Percentiles rank a stretch among this genome's conserved stretches.
These are phyloP conservation scores for Amphimedon queenslandica DNA, from an alignment of 37 sponge, comb jelly and placozoan species.

Conservation along the genomic window DNA sequence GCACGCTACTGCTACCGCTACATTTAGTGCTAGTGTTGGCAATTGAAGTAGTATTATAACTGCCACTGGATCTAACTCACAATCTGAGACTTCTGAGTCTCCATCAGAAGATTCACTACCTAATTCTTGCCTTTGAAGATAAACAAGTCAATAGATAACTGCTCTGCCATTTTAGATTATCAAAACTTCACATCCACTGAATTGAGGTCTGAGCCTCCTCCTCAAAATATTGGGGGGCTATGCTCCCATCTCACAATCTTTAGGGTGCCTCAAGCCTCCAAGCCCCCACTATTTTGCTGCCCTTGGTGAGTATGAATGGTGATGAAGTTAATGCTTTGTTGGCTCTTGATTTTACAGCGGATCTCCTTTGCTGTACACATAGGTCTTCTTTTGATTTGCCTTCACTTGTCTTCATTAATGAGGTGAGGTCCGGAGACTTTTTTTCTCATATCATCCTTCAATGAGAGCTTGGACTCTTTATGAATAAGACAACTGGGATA, in stretches of 20 bases:
- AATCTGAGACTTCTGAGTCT: background rate
- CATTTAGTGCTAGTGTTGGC: background rate
- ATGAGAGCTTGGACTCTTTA: background rate
- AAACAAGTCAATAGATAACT: background rate
- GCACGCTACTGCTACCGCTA: background rate
- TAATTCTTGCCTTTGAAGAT: background rate
- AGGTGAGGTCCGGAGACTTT: background rate
- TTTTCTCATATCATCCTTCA: no score
- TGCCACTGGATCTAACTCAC: background rate
- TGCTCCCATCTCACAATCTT: background rate
- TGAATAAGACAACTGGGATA: background rate
- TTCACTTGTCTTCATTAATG: background rate
- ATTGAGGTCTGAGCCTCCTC: background rate
- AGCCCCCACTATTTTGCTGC: no score
- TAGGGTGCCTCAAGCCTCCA: background rate
- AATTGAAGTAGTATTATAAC: background rate
- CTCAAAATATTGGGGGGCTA: background rate
- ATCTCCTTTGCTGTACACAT: background rate
- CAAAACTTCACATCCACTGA: background rate
- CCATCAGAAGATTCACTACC: background rate
- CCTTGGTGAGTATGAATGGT: no score
- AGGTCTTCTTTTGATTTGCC: slow-evolving; percentile 11
- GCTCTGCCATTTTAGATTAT: background rate
- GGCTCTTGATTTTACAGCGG: no score
- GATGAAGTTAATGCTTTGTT: no score